phyloP scores from a whole-genome alignment of 2,797 vertebrate genomes.

The Anguilla pacifica region DNA sequence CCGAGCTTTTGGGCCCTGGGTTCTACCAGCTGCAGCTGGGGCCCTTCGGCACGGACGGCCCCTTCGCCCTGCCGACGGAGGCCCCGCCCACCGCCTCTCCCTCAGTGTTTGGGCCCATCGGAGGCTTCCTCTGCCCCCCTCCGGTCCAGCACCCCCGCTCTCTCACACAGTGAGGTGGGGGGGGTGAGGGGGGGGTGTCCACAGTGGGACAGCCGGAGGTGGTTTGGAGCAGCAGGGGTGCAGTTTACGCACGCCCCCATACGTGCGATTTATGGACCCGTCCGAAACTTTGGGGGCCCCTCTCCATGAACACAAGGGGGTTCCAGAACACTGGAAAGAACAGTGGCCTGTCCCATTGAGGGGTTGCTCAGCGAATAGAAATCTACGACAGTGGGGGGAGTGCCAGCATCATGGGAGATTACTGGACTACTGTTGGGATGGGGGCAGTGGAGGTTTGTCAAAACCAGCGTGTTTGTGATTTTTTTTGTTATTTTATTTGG shows the following conservation, averaged over 20 bases:
- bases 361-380: background rate
- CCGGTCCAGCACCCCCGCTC: conserved; percentile 49
- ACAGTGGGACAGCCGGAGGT: background rate
- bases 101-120: conserved; percentile 70
- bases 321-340: background rate
- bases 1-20: conserved; percentile 1
- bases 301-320: background rate
- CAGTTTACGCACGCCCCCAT: too few species aligned
- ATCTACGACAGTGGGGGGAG: background rate
- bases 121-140: conserved; percentile 65
- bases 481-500: background rate
- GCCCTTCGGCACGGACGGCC: conserved; percentile 26
- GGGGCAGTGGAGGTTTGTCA: too few species aligned
- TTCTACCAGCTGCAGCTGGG: conserved; percentile 36
- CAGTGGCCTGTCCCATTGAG: background rate
- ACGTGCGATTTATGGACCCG: background rate
- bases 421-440: too few species aligned
- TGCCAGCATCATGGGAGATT: too few species aligned
- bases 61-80: conserved; percentile 8
- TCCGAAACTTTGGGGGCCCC: background rate
- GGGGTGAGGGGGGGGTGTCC: background rate
- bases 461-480: background rate
- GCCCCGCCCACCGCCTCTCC: conserved; percentile 47
- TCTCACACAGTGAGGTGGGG: conserved; percentile 69
- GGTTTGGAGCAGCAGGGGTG: background rate